phyloP scores from a whole-genome alignment of 2,797 vertebrate species.

The Hybognathus amarus region DNA sequence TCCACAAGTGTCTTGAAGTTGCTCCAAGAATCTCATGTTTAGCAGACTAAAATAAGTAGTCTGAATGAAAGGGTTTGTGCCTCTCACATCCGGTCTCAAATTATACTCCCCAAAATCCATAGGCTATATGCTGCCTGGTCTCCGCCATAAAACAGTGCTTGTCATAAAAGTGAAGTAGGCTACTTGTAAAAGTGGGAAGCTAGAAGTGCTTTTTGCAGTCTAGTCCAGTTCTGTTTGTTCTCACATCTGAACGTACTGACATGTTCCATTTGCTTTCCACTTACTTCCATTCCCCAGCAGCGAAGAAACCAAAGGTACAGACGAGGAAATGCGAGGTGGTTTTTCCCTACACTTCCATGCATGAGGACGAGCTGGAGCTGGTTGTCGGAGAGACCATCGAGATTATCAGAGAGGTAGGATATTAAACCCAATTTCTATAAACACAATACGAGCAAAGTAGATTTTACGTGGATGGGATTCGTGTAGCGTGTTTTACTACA shows the following conservation, averaged over 20 bases:
- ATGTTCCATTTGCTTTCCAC: conserved; percentile 39
- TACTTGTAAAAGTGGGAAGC: conserved; percentile 13
- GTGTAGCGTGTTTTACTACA: background rate
- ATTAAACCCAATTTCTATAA: conserved; percentile 12
- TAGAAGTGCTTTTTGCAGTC: conserved; percentile 16
- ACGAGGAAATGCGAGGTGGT: conserved; percentile 82
- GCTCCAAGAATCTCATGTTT: background rate
- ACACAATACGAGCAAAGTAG: background rate
- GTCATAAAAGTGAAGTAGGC: conserved; percentile 15
- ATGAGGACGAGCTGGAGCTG: conserved; percentile 81
- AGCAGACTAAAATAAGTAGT: conserved; percentile 24
- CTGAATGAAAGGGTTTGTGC: conserved; percentile 46
- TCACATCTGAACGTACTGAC: conserved; percentile 17
- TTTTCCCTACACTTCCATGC: conserved; percentile 74
- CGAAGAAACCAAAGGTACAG: conserved; percentile 66
- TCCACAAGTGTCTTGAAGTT: background rate
- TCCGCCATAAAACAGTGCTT: conserved; percentile 29
- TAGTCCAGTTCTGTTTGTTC: background rate
- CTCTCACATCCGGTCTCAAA: conserved; percentile 46
- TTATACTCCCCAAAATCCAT: conserved; percentile 37
- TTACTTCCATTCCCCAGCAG: conserved; percentile 76
- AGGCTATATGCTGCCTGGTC: background rate
- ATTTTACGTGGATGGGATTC: background rate
- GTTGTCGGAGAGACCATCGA: conserved; percentile 79
- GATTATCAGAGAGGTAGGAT: conserved; percentile 81